Evolutionary conservation across 1,140 invertebrate species (phyloP).

Genomic region (Lepidurus packardi): DNA sequence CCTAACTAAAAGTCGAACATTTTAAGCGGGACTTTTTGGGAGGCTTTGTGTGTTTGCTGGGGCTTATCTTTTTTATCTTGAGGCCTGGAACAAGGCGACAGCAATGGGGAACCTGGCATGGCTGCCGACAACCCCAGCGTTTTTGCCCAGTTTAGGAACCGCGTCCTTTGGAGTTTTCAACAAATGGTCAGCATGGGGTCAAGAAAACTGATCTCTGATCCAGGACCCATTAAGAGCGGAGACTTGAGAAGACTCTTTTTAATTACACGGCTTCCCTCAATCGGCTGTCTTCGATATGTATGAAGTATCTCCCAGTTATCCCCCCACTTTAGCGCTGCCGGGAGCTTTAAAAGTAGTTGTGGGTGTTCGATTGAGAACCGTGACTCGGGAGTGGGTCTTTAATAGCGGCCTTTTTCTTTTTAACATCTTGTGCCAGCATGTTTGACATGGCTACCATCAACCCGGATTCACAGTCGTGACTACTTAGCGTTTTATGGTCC

Average conservation of each 20-base stretch:
- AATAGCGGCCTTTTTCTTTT: constrained; percentile 8
- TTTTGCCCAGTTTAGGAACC: neutral
- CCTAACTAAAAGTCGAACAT: neutral
- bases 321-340: neutral
- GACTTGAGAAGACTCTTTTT: neutral
- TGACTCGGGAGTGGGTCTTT: constrained; percentile 4
- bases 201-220: neutral
- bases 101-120: neutral
- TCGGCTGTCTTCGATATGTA: neutral
- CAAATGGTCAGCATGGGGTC: neutral
- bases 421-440: constrained; percentile 21
- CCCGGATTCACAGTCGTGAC: constrained; percentile 17
- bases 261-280: neutral
- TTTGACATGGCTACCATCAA: constrained; percentile 19
- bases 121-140: neutral
- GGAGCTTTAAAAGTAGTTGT: neutral
- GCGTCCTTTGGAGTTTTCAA: neutral
- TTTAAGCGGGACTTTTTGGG: neutral
- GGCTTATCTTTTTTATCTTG: constrained; percentile 1
- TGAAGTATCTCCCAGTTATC: neutral
- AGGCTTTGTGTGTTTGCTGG: neutral
- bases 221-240: neutral
- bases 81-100: neutral
- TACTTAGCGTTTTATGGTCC: constrained; percentile 1
- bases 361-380: constrained; percentile 17